phyloP scores from a whole-genome alignment of 2,888 invertebrate genomes.

The Minunthozetes semirufus region DNA sequence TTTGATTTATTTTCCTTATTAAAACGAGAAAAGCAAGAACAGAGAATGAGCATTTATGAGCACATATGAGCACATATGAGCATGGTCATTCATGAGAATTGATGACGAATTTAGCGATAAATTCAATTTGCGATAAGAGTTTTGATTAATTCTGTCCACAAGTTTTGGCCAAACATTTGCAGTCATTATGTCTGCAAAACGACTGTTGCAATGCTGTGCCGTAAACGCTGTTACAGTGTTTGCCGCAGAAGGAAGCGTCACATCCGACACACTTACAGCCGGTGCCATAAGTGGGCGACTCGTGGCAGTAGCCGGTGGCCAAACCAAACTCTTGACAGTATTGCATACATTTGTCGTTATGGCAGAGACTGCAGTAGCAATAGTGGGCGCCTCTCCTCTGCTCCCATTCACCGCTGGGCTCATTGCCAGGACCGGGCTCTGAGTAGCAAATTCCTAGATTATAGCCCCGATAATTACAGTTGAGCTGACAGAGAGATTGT shows the following conservation, averaged over 20 bases:
- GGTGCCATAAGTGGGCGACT: background rate
- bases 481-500: background rate
- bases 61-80: too few relatives aligned
- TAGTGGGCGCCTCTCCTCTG: background rate
- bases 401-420: background rate
- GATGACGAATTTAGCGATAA: too few relatives aligned
- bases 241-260: background rate
- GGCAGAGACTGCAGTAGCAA: background rate
- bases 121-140: too few relatives aligned
- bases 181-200: background rate
- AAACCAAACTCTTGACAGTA: background rate
- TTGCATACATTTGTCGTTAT: slow-evolving; percentile 17
- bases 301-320: background rate
- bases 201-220: background rate
- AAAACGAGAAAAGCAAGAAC: too few relatives aligned
- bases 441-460: background rate
- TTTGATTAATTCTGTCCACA: too few relatives aligned
- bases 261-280: background rate
- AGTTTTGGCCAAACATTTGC: background rate
- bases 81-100: too few relatives aligned
- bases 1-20: too few relatives aligned
- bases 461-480: slow-evolving; percentile 1
- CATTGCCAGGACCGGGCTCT: background rate
- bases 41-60: too few relatives aligned
- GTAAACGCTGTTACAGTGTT: background rate